phyloP scores from a whole-genome alignment of 1,140 invertebrate genomes.

The Kradibia gibbosae region DNA sequence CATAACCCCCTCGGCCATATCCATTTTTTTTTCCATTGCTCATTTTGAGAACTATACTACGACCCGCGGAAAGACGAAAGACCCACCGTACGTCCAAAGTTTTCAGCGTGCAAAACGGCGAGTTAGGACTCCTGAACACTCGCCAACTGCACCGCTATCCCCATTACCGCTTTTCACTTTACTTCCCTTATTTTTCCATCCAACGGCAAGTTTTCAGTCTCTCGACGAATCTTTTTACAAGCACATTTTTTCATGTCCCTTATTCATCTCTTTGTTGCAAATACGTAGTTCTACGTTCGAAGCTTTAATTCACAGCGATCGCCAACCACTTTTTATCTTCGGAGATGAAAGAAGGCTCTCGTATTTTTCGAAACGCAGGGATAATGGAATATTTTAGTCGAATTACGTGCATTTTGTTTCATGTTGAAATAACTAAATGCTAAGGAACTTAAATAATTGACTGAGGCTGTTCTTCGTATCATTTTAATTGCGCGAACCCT shows the following conservation, averaged over 20 bases:
- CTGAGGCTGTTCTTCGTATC: neutral
- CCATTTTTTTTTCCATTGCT: neutral
- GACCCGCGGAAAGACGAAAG: conserved; percentile 2
- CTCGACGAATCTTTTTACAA: conserved; percentile 9
- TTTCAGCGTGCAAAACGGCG: conserved; percentile 49
- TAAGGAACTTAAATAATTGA: neutral
- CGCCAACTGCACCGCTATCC: conserved; percentile 54
- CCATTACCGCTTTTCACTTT: conserved; percentile 29
- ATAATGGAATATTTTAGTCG: neutral
- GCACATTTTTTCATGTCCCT: neutral
- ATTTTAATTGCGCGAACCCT: neutral
- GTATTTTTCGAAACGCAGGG: neutral
- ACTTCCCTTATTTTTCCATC: conserved; percentile 46
- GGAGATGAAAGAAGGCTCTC: neutral
- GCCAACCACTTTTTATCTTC: neutral
- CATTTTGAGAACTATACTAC: neutral
- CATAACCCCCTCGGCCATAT: neutral
- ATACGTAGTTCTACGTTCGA: neutral
- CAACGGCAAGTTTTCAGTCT: conserved; percentile 16
- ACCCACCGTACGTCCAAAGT: neutral
- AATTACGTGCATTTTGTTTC: neutral
- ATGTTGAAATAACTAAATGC: neutral
- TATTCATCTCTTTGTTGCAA: neutral
- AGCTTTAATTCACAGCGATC: conserved; percentile 5
- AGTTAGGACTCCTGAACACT: conserved; percentile 57